These are phyloP conservation scores for Agrypnus murinus DNA, from an alignment of 2,888 invertebrate species.

Conservation along the genomic window DNA sequence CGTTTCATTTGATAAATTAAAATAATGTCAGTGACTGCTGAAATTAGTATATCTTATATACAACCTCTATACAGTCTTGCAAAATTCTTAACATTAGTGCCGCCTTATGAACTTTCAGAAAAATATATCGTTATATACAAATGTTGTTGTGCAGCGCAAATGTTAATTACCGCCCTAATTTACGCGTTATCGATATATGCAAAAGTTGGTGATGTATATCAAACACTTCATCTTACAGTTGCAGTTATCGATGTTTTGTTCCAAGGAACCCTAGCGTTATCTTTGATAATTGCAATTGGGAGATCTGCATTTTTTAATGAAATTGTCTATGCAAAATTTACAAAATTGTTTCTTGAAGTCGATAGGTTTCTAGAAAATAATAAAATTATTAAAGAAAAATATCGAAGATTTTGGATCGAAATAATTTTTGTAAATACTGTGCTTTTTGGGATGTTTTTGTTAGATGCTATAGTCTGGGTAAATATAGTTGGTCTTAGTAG, in stretches of 20 bases:
- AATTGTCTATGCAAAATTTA: neutral
- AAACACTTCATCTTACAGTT: neutral
- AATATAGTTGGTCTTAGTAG: neutral
- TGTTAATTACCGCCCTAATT: neutral
- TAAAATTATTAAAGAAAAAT: neutral
- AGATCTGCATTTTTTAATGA: neutral
- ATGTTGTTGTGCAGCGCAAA: neutral
- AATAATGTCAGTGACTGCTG: neutral
- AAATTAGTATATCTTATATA: neutral
- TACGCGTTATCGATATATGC: neutral
- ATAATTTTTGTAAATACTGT: neutral
- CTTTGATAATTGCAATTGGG: neutral
- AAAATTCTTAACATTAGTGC: neutral
- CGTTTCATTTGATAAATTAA: no score
- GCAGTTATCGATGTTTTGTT: neutral
- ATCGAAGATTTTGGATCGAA: neutral
- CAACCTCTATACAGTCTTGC: neutral
- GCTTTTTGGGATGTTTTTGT: neutral
- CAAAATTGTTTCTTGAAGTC: neutral
- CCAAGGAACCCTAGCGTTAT: neutral
- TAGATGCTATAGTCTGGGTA: neutral
- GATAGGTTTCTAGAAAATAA: neutral
- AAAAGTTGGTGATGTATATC: neutral
- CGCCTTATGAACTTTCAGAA: neutral
- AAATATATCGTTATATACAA: neutral